Conservation (phyloP, 2,113 vertebrate species). For the Herpailurus yagouaroundi region DNA sequence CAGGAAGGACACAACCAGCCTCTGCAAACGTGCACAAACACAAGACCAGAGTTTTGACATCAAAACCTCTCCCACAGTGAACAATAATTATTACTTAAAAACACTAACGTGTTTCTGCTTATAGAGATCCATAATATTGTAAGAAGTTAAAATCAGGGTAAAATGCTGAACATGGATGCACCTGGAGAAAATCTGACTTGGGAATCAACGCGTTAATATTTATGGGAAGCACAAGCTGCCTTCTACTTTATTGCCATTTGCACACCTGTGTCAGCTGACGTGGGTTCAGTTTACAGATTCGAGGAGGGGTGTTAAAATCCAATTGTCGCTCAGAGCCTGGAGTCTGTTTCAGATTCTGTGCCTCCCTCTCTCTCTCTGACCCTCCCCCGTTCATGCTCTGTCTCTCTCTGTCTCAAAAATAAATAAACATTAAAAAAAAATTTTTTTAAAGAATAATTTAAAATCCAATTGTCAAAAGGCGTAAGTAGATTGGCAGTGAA, state of each 20-base stretch:
- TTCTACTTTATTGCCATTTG: rapidly evolving
- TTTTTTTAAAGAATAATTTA: too few species aligned
- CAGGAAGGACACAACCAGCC: background rate
- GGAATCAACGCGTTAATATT: background rate
- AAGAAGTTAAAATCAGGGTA: background rate
- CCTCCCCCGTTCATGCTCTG: too few species aligned
- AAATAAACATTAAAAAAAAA: too few species aligned
- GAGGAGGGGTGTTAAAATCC: background rate
- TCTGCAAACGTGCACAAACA: background rate
- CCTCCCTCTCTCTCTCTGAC: too few species aligned
- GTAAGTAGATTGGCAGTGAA: background rate
- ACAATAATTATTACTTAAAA: background rate
- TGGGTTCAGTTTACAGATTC: background rate
- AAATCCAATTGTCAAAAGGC: background rate
- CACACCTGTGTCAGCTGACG: background rate
- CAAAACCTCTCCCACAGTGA: background rate
- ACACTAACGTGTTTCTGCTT: background rate
- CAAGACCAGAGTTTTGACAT: background rate
- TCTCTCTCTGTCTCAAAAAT: too few species aligned
- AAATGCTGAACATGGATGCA: background rate
- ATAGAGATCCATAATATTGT: background rate
- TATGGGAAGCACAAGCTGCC: background rate
- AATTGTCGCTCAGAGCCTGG: background rate
- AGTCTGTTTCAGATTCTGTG: too few species aligned
- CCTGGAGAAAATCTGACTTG: background rate